phyloP scores from a whole-genome alignment of 2,113 vertebrate species.

The Anhinga rufa region DNA sequence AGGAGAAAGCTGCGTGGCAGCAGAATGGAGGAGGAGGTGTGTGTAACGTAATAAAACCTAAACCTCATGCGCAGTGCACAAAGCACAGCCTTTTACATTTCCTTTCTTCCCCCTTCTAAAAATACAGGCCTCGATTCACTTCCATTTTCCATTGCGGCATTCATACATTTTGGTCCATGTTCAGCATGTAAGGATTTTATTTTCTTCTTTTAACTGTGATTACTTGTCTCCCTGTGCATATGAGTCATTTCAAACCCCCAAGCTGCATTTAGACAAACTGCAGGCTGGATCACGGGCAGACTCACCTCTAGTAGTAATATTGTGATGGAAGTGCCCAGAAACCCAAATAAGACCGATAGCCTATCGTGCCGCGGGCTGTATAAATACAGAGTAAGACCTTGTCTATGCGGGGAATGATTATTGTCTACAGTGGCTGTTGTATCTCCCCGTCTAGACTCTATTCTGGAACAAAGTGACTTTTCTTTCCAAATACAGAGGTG shows the following conservation, averaged over 20 bases:
- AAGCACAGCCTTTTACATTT: neutral
- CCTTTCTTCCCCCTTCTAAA: neutral
- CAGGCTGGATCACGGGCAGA: neutral
- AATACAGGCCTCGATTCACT: neutral
- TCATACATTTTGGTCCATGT: neutral
- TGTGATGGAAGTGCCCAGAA: neutral
- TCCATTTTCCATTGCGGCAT: neutral
- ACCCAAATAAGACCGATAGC: neutral
- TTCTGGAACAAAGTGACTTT: slow-evolving; percentile 17
- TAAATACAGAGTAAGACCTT: neutral
- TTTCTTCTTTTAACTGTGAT: neutral
- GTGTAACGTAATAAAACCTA: neutral
- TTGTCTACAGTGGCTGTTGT: neutral
- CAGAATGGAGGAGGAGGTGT: slow-evolving; percentile 15
- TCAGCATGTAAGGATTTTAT: neutral
- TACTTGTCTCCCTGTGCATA: neutral
- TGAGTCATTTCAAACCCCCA: neutral
- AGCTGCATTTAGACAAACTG: neutral
- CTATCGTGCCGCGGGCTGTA: neutral
- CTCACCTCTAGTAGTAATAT: neutral
- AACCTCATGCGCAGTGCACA: neutral
- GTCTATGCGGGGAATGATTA: neutral
- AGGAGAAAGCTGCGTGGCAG: neutral
- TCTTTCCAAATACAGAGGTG: neutral
- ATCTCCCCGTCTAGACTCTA: neutral